phyloP scores from a whole-genome alignment of 2,888 invertebrate species.

The Agonopterix alstromeriana region DNA sequence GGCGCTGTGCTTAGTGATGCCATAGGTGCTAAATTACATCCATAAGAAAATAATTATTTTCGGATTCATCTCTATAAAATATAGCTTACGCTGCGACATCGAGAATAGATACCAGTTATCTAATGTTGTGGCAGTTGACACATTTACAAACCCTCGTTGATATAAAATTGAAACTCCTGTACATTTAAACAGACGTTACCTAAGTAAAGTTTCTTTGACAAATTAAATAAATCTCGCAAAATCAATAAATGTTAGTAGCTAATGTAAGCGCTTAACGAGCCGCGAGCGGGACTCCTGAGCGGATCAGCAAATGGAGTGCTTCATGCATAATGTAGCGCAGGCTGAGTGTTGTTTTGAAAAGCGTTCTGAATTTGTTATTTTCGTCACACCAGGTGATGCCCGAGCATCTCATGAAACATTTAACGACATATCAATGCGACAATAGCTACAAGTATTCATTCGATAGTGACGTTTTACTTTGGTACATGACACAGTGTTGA shows the following conservation, averaged over 20 bases:
- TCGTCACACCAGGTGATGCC: constrained; percentile 71
- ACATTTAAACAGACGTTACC: no score
- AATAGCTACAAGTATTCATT: constrained; percentile 8
- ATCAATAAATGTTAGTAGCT: constrained; percentile 74
- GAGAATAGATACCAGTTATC: no score
- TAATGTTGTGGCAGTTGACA: no score
- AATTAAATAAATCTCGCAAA: constrained; percentile 66
- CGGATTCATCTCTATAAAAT: no score
- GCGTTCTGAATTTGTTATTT: constrained; percentile 75
- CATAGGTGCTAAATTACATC: no score
- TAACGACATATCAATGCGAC: constrained; percentile 56
- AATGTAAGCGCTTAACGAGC: constrained; percentile 76
- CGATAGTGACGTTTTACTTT: background rate
- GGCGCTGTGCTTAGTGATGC: no score
- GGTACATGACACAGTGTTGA: background rate
- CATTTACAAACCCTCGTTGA: no score
- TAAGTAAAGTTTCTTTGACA: constrained; percentile 20
- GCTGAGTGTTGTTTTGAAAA: constrained; percentile 75
- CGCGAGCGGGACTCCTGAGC: constrained; percentile 72
- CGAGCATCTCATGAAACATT: constrained; percentile 68
- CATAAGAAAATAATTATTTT: no score
- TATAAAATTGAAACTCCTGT: no score
- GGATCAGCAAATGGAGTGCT: constrained; percentile 76
- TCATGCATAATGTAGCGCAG: constrained; percentile 74
- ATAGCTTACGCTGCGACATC: no score